A percentile compares a stretch with the other conserved stretches of the same genome.
Conservation (phyloP, 2,113 vertebrate species). For the Brachyhypopomus occidentalis region DNA sequence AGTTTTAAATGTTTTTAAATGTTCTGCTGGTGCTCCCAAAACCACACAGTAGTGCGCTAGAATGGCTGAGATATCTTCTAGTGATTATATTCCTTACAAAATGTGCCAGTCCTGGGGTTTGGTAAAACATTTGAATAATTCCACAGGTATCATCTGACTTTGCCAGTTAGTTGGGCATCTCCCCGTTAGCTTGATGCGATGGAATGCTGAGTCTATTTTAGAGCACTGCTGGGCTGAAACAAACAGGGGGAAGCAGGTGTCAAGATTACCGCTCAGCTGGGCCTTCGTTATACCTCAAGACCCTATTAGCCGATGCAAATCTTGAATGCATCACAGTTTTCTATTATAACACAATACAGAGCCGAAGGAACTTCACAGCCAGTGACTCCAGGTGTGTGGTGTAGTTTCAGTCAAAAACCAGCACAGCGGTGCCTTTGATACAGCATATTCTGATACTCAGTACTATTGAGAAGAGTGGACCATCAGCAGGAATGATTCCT, state of each 20-base stretch:
- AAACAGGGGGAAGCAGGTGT: constrained; percentile 47
- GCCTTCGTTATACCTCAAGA: constrained; percentile 43
- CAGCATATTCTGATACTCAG: neutral
- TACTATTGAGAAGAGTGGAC: neutral
- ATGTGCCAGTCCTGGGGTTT: neutral
- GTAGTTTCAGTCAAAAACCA: no score
- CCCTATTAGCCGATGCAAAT: constrained; percentile 12
- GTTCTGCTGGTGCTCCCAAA: no score
- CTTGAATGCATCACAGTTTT: constrained; percentile 32
- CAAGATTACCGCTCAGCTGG: constrained; percentile 32
- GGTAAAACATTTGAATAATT: neutral
- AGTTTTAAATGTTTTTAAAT: no score
- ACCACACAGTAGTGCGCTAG: neutral
- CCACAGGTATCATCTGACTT: neutral
- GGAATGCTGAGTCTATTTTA: constrained; percentile 31
- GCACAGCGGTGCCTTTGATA: no score
- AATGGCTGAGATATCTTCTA: neutral
- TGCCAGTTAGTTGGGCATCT: neutral
- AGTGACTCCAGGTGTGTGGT: no score
- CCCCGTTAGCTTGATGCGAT: neutral
- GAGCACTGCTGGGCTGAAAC: constrained; percentile 10
- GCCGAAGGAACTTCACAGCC: neutral
- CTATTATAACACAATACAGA: constrained; percentile 12
- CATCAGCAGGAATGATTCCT: constrained; percentile 5
- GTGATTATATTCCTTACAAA: neutral